A percentile compares a stretch with the other conserved stretches of the same genome.
Evolutionary conservation across 2,113 vertebrate species (phyloP).

Genomic region (Carettochelys insculpta): DNA sequence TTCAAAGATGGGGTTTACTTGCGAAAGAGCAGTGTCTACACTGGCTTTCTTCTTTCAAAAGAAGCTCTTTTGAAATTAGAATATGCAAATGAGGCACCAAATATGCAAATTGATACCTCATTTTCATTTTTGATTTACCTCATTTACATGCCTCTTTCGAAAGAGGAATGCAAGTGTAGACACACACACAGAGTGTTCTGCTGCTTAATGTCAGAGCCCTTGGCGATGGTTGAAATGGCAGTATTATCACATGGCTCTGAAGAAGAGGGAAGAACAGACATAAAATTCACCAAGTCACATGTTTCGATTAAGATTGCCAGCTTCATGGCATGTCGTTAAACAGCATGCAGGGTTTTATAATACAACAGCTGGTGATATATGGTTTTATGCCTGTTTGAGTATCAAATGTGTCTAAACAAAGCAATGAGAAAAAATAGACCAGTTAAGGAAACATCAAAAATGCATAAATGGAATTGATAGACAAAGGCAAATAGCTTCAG

Average conservation of each 20-base stretch:
- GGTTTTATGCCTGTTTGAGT: not conserved
- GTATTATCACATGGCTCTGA: not conserved
- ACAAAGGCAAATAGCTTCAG: not conserved
- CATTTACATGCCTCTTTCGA: no score
- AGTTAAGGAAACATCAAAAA: not conserved
- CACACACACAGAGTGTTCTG: conserved; percentile 7
- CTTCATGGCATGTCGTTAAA: accelerated
- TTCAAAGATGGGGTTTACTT: no score
- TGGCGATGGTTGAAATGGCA: not conserved
- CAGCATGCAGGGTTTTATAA: not conserved
- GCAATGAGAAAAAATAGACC: not conserved
- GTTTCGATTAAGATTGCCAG: not conserved
- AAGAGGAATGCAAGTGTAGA: no score
- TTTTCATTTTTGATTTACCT: no score
- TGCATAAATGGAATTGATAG: not conserved
- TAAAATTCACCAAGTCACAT: not conserved
- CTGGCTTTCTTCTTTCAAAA: no score
- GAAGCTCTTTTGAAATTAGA: no score
- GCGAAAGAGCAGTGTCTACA: no score
- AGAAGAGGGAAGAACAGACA: not conserved
- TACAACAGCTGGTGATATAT: not conserved
- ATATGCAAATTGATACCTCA: no score
- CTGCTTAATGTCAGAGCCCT: not conserved
- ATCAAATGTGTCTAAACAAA: not conserved
- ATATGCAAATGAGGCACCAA: no score